Percentiles rank a stretch among this genome's conserved stretches.
These are phyloP conservation scores for Porites evermanni DNA, from an alignment of 92 coral and sea anemone species.

Conservation along the genomic window DNA sequence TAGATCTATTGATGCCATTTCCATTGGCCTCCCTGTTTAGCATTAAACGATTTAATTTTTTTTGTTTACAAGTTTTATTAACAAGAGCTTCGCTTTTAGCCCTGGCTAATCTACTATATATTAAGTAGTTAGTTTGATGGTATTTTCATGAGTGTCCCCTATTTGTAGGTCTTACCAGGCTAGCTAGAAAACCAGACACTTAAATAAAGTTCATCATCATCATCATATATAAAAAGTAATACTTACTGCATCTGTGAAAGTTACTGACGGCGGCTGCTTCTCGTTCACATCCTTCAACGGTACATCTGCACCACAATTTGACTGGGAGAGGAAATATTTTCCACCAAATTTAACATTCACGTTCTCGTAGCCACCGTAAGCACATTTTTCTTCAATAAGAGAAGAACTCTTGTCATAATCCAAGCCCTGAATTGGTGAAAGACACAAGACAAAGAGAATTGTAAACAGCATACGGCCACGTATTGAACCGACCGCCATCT, in stretches of 20 bases:
- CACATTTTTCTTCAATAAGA: conserved; percentile 6
- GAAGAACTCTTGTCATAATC: not conserved
- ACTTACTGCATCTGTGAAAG: conserved; percentile 23
- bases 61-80: too few relatives aligned
- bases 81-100: too few relatives aligned
- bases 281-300: not conserved
- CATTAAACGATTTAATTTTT: too few relatives aligned
- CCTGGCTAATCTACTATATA: too few relatives aligned
- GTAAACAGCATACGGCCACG: not conserved
- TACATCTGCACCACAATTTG: conserved; percentile 3
- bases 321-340: not conserved
- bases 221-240: too few relatives aligned
- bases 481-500: conserved; percentile 7
- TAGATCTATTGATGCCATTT: too few relatives aligned
- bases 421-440: not conserved
- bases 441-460: not conserved
- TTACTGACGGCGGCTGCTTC: not conserved
- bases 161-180: too few relatives aligned
- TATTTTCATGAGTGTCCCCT: too few relatives aligned
- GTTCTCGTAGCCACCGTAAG: not conserved
- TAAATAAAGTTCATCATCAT: too few relatives aligned
- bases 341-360: conserved; percentile 12
- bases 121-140: too few relatives aligned
- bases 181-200: too few relatives aligned
- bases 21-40: too few relatives aligned